A percentile compares a stretch with the other conserved stretches of the same genome.
These are phyloP conservation scores for Sorex araneus DNA, from an alignment of 2,113 vertebrate species.

Conservation along the genomic window DNA sequence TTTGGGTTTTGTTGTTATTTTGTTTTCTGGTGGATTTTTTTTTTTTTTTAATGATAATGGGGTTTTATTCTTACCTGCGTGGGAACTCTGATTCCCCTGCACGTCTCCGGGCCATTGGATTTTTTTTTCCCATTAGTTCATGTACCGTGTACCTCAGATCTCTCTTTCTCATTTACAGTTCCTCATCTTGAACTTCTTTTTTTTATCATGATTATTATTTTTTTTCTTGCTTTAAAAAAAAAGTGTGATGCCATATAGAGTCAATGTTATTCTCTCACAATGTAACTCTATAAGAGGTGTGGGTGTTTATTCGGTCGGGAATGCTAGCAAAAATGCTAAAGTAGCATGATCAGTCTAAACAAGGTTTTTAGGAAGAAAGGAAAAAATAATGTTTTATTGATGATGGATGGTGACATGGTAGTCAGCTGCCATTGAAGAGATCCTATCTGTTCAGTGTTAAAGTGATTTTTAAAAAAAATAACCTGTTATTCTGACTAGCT, in stretches of 20 bases:
- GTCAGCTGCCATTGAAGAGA: conserved; percentile 87
- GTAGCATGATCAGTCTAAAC: conserved; percentile 86
- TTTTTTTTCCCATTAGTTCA: conserved; percentile 90
- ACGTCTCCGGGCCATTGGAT: conserved; percentile 84
- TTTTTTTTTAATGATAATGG: conserved; percentile 20
- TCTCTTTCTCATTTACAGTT: conserved; percentile 93
- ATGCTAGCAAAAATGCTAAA: conserved; percentile 87
- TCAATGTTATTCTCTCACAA: conserved; percentile 91
- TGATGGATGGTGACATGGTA: conserved; percentile 83
- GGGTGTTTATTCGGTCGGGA: conserved; percentile 90
- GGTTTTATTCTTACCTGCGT: conserved; percentile 63
- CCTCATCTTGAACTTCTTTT: conserved; percentile 90
- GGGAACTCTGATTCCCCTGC: conserved; percentile 77
- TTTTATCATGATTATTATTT: conserved; percentile 67
- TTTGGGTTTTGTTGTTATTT: background rate
- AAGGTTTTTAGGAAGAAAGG: conserved; percentile 86
- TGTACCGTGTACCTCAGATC: conserved; percentile 95
- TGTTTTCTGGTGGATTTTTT: too few species aligned
- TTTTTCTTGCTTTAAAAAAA: conserved; percentile 92
- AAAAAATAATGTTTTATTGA: conserved; percentile 70
- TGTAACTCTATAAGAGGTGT: conserved; percentile 90
- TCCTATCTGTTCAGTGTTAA: conserved; percentile 89
- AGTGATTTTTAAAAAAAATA: conserved; percentile 87
- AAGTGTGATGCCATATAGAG: conserved; percentile 94
- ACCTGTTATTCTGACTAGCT: conserved; percentile 90